Percentiles rank a stretch among this genome's conserved stretches.
Evolutionary conservation across 2,113 vertebrate species (phyloP).

Genomic region (Panurus biarmicus): DNA sequence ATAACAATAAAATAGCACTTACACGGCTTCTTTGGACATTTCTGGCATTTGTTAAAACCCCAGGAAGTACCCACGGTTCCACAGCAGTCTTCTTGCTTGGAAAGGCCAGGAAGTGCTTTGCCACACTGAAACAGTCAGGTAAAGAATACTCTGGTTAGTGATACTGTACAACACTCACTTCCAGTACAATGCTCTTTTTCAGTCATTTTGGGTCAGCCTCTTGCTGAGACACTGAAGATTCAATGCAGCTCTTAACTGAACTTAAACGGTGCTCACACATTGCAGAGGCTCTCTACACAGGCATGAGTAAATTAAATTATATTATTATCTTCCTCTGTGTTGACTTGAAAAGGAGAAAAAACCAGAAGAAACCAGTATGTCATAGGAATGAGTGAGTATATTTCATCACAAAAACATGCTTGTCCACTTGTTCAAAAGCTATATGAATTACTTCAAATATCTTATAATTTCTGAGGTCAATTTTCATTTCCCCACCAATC

Average conservation of each 20-base stretch:
- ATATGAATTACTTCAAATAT: background rate
- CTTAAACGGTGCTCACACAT: background rate
- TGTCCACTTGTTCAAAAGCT: background rate
- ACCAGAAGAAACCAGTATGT: background rate
- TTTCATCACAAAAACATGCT: background rate
- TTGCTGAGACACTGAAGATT: background rate
- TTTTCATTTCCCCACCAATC: background rate
- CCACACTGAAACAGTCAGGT: slow-evolving; percentile 82
- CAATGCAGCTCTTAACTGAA: background rate
- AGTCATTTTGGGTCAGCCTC: background rate
- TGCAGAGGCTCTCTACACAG: background rate
- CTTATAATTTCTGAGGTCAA: background rate
- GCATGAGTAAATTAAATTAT: background rate
- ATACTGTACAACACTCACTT: background rate
- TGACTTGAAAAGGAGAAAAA: background rate
- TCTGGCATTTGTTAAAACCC: slow-evolving; percentile 98
- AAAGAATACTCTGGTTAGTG: slow-evolving; percentile 50
- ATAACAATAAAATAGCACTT: slow-evolving; percentile 63
- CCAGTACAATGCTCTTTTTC: background rate
- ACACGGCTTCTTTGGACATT: slow-evolving; percentile 91
- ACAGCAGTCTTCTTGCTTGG: slow-evolving; percentile 97
- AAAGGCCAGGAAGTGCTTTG: slow-evolving; percentile 93
- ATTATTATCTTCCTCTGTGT: background rate
- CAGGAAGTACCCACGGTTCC: slow-evolving; percentile 92
- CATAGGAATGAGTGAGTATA: background rate